Evolutionary conservation across 1,140 invertebrate genomes (phyloP).

Genomic region (Neodiprion pinetum): DNA sequence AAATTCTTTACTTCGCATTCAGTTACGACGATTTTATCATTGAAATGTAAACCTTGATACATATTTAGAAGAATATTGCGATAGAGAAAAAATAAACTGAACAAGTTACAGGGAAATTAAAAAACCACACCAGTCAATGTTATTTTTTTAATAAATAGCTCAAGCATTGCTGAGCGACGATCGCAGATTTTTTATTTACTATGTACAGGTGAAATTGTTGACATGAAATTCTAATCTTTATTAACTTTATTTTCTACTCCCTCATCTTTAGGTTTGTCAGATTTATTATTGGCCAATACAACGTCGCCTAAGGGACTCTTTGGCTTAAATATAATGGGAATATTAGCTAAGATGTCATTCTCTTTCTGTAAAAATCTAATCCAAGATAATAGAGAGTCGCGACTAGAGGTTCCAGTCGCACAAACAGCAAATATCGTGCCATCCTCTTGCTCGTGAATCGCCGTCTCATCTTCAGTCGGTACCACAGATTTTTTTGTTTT

Average conservation of each 20-base stretch:
- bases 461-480: constrained; percentile 57
- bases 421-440: constrained; percentile 88
- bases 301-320: constrained; percentile 34
- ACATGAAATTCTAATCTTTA: background rate
- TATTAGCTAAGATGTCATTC: constrained; percentile 76
- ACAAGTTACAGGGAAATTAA: too few relatives aligned
- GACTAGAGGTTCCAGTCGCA: constrained; percentile 87
- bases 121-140: too few relatives aligned
- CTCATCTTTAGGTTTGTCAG: background rate
- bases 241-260: background rate
- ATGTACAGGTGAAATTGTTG: too few relatives aligned
- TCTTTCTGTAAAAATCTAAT: constrained; percentile 82
- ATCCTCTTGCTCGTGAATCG: constrained; percentile 92
- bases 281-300: constrained; percentile 44
- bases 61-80: too few relatives aligned
- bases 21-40: too few relatives aligned
- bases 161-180: too few relatives aligned
- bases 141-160: too few relatives aligned
- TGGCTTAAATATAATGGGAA: constrained; percentile 84
- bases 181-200: too few relatives aligned
- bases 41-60: too few relatives aligned
- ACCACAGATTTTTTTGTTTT: constrained; percentile 53
- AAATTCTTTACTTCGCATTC: too few relatives aligned
- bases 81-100: too few relatives aligned
- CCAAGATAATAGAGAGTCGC: constrained; percentile 93